Percentiles rank a stretch among this genome's conserved stretches.
phyloP scores from a whole-genome alignment of 2,113 vertebrate genomes.

The Chiloscyllium plagiosum region DNA sequence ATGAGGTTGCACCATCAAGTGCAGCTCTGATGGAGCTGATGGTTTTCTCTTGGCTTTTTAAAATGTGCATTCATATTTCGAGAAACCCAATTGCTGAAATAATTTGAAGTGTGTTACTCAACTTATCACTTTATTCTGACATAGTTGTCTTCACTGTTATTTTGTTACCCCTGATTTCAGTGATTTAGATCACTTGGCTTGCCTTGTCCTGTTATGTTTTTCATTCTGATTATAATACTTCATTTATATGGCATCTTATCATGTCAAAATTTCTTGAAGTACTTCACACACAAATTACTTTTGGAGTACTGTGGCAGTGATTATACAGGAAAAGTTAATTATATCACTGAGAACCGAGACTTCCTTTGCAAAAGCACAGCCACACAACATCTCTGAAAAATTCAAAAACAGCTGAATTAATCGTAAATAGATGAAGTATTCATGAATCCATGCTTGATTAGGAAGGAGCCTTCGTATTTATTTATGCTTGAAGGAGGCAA shows the following conservation, averaged over 20 bases:
- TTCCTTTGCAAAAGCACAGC: not conserved
- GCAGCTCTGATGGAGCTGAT: not conserved
- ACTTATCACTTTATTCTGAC: not conserved
- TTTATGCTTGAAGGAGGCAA: not conserved
- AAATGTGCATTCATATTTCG: not conserved
- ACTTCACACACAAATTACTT: slow-evolving; percentile 13
- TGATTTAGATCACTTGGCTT: not conserved
- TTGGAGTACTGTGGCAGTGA: not conserved
- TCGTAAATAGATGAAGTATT: not conserved
- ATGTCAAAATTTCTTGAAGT: not conserved
- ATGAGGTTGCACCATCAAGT: not conserved
- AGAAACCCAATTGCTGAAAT: not conserved
- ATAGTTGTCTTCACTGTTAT: not conserved
- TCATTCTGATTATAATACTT: slow-evolving; percentile 7
- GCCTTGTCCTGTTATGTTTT: not conserved
- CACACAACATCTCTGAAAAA: not conserved
- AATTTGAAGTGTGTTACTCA: slow-evolving; percentile 1
- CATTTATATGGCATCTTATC: not conserved
- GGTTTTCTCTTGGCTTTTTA: not conserved
- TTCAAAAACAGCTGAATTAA: not conserved
- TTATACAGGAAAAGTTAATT: not conserved
- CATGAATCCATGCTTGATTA: not conserved
- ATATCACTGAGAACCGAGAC: not conserved
- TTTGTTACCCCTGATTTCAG: slow-evolving; percentile 5
- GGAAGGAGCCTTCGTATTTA: not conserved